These are phyloP conservation scores for Rhinolophus sinicus DNA, from an alignment of 2,113 vertebrate genomes.

Conservation along the genomic window DNA sequence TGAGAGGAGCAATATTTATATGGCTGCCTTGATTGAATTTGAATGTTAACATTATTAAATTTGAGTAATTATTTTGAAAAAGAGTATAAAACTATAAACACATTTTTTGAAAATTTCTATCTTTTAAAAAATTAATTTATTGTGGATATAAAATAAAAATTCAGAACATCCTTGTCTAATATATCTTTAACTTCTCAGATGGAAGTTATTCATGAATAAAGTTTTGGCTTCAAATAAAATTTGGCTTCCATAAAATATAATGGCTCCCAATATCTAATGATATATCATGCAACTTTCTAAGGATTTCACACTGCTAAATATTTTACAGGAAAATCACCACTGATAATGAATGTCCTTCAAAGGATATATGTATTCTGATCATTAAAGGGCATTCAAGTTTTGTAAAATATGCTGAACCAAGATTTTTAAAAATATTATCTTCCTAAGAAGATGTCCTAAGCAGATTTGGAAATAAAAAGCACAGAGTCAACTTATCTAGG, in stretches of 20 bases:
- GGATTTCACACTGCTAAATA: slow-evolving; percentile 44
- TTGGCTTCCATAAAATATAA: slow-evolving; percentile 40
- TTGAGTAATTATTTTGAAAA: slow-evolving; percentile 29
- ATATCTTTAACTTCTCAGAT: background rate
- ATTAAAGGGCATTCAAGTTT: background rate
- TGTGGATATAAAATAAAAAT: background rate
- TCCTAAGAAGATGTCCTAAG: background rate
- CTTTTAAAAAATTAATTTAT: slow-evolving; percentile 20
- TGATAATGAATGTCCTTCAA: slow-evolving; percentile 48
- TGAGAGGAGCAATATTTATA: background rate
- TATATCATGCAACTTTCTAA: slow-evolving; percentile 34
- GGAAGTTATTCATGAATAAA: slow-evolving; percentile 7
- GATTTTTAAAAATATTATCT: background rate
- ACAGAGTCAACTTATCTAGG: background rate
- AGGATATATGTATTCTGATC: background rate
- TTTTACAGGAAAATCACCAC: slow-evolving; percentile 59
- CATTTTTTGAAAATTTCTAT: background rate
- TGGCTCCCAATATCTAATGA: slow-evolving; percentile 34
- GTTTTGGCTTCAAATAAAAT: background rate
- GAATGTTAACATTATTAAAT: background rate
- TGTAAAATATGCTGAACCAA: background rate
- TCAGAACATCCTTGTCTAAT: background rate
- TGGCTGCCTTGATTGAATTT: background rate
- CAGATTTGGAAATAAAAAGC: background rate
- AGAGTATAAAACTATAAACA: background rate